Evolutionary conservation across 2,113 vertebrate genomes (phyloP), one percentile per base, ranked within the genome.

Genomic region (Dipodomys ordii): DNA sequence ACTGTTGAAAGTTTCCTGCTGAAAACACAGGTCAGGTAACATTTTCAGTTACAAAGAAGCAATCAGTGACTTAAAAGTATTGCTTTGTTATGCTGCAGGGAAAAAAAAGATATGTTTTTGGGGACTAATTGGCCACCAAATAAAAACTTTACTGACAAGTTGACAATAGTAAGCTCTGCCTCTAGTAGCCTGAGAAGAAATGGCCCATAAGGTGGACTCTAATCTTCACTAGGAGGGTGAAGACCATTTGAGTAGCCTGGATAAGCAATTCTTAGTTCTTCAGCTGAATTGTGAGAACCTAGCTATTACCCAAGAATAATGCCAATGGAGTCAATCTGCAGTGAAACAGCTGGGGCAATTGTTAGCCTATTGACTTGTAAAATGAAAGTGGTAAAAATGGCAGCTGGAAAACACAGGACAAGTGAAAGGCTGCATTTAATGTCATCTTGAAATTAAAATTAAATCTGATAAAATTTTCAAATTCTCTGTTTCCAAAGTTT

Each of bases 1-100:
- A 88, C 83, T 53, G 86, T 96, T 95, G 83, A 94, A 96, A 95
- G 82, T 97, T 68, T 49, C 64, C 71, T 96, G 32, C 84, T 74
- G 44, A 96, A 97, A 97, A 94, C 94, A 95, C 72, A 94, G 90
- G 87, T 97, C 90, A 97, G 92, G 83, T 96, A 96, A 94, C 69
- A 95, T 96, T 92, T 97, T 96, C 94, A 95, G 89, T 91, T 82
- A 96, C 92, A 97, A 97, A 97, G 92, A 93, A 60, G 92, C 83
- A 97, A 97, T 95, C 92, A 84, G 25, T 92, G 96, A 97, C 97
- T 98, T 97, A 92, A 95, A 98, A 97, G 91, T 90, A 85, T 65
- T 92, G 93, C 92, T 97, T 98, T 96, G 74, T 90, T 94, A 90
- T 91, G 23, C 65, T 72, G 35, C 39, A 87, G 88, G 95, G 93